Base-by-base conservation (phyloP, 35 echinoderm and acorn worm species). In the Apostichopus japonicus region DNA sequence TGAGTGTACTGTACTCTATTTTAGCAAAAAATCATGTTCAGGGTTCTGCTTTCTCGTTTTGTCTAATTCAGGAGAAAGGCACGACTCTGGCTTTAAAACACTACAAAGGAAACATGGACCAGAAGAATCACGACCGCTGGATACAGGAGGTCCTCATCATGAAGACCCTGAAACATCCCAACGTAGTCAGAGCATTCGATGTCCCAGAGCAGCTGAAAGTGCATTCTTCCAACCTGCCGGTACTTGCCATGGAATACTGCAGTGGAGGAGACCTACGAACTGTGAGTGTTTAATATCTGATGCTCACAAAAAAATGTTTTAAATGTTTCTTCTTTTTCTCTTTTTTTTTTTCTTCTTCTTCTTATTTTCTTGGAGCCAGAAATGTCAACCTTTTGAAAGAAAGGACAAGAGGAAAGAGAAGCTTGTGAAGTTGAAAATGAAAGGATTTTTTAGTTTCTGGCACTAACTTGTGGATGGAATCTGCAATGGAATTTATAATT, bases 221-320 rank as follows among this genome's bases (percentile, higher is more conserved):
- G 19, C 44, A 13, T 56, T 24, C 27, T n/a, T 58, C 11, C 24
- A 23, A 16, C 44, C 54, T 91, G 58, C 72, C 71, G 14, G 77
- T 91, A 15, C 73, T 91, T 5, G 90, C 90, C 4, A 91, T 91
- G 90, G 90, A 91, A 55, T 91, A 91, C 72, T 91, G 90, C 24
- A 53, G 53, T 17, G 90, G 90, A 56, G 90, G 90, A 55, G 90
- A 91, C 73, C 56, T 91, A 52, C 24, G 90, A 21, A n/a, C 17
- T 21, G 90, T 91, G 52, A 72, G 86, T 89, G 58, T 65, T 23
- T 44, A 44, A 23, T 87, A 17, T 63, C 9, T 23, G 77, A 78
- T 13, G 21, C 1, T 52, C 44, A 9, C 79, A 82, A 25, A 82
- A 23, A 19, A 54, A 53, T 44, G 33, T 44, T 13, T 61, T 2